Base-by-base conservation (phyloP, 2,797 vertebrate species). In the Manis javanica region DNA sequence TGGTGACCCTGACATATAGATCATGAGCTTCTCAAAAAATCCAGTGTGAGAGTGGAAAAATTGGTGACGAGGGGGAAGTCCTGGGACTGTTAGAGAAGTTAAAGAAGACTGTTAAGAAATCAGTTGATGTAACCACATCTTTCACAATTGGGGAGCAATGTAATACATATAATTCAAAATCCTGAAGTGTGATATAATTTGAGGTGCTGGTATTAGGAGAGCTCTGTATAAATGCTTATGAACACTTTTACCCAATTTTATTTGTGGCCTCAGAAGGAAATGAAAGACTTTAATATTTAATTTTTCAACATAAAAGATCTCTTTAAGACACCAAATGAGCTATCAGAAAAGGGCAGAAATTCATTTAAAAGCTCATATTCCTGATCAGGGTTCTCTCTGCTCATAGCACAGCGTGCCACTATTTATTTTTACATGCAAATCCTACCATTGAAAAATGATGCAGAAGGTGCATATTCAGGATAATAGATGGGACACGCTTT, bases 341-440 rank as follows among this genome's bases (percentile, higher is more conserved):
- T 95, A 68, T 63, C 77, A 87, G 18, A 87, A 89, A 94, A 90
- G 26, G 34, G 9, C 31, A 51, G 55, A 71, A 92, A 95, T 29
- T 64, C 51, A n/a, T 83, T 96, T 77, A 84, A 18, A 84, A 90
- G 37, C 5, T 87, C 24, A 59, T 75, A 77, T 63, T 87, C 51
- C 79, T 87, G 39, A 57, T 61, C 29, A 83, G 13, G 18, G 37
- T 92, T 91, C 57, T 95, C 53, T 81, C 71, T 72, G 37, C 26
- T 61, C 87, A 3, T 74, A 59, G 68, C 31, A n/a, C 82, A 51
- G 15, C 69, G 12, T 31, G 15, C 4, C 7, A 31, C 11, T 92
- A 59, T 83, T 93, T 94, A 74, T 90, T 91, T 93, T 95, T 83
- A 94, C 83, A 57, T 93, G 91, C 15, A 95, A 90, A 93, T 55